Base-by-base conservation (phyloP, 2,113 vertebrate genomes). In the Erythrolamprus reginae region DNA sequence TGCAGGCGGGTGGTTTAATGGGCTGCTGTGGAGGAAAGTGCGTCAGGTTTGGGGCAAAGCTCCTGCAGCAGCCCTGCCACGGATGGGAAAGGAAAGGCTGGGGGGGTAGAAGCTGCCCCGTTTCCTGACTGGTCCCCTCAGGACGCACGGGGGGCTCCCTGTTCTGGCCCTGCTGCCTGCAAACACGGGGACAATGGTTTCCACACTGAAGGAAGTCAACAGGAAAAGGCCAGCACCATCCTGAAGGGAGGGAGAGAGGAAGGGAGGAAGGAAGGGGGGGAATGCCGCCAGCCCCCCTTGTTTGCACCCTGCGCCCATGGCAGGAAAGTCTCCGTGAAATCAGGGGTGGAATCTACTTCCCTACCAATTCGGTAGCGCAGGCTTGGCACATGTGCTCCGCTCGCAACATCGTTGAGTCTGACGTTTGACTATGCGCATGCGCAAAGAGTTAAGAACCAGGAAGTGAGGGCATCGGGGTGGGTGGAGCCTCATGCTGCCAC, bases 81-180 rank as follows among this genome's bases (percentile, higher is more conserved):
- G 96, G 97, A 94, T 94, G 94, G 90, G 89, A 91, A 91, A 92
- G 92, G 96, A 97, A 97, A 94, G 91, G 96, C 96, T 97, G 96
- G 97, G 94, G 19, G 92, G 87, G 93, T 88, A 94, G 94, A 97
- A 97, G 96, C n/a, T 8, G n/a, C 65, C 33, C 17, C 33, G 33
- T 9, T 38, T 38, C 9, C 65, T 33, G 33, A 93, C 1, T 13
- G 10, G 10, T 87, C 33, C 3, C 3, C n/a, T 55, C 51, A 23
- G 56, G n/a, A 42, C 10, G 6, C 17, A 38, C n/a, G 55, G 85
- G 23, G 21, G 12, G 10, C 10, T 19, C 10, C 13, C 28, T 47
- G 13, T 4, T n/a, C 65, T 77, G 65, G 65, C 6, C 48, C 23
- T 61, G 47, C 58, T n/a, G 47, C 5, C 28, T 88, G 42, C 5